A percentile compares a stretch with the other conserved stretches of the same genome.
Conservation (phyloP, 2,113 vertebrate species). For the Pygoscelis adeliae region DNA sequence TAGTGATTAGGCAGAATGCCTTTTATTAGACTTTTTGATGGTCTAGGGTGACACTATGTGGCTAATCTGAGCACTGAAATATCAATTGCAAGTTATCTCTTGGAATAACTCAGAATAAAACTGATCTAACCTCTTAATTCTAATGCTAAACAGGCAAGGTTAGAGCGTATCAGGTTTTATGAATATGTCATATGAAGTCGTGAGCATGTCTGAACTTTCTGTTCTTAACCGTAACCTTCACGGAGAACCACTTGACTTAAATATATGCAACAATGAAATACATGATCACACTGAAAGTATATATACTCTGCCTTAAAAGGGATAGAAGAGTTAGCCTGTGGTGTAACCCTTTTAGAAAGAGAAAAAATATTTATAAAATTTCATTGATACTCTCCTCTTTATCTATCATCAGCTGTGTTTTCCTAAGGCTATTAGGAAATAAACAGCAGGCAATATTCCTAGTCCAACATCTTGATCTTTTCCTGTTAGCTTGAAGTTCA, state of each 20-base stretch:
- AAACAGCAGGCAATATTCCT: not conserved
- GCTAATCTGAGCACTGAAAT: slow-evolving; percentile 57
- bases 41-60: slow-evolving; percentile 74
- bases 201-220: not conserved
- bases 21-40: slow-evolving; percentile 1
- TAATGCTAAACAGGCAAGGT: not conserved
- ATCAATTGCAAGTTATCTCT: not conserved
- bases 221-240: not conserved
- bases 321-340: not conserved
- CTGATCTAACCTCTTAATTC: not conserved
- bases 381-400: not conserved
- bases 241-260: not conserved
- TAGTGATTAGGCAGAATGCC: not conserved
- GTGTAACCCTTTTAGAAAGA: not conserved
- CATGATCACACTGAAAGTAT: too few species aligned
- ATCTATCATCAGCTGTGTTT: not conserved
- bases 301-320: not conserved
- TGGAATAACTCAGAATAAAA: not conserved
- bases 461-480: not conserved
- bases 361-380: not conserved
- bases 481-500: not conserved
- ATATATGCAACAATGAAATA: not conserved
- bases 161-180: not conserved
- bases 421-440: not conserved
- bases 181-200: rapidly evolving